Evolutionary conservation across 2,888 invertebrate species (phyloP).

Genomic region (Nasonia oneida): DNA sequence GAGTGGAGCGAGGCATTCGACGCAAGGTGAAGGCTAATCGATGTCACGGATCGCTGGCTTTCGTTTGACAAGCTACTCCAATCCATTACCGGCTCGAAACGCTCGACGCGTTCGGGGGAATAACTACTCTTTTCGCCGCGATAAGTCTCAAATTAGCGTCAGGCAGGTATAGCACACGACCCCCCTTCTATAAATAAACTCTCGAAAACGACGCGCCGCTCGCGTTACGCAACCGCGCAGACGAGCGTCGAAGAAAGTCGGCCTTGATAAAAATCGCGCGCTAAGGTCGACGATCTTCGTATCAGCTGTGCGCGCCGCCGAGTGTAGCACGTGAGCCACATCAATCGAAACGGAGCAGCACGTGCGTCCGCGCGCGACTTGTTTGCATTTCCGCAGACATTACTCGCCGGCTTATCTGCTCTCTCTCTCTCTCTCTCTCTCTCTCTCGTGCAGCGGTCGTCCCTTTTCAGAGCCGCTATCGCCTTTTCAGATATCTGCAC

Average conservation of each 20-base stretch:
- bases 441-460: no score
- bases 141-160: conserved; percentile 1
- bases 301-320: neutral
- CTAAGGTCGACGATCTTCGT: conserved; percentile 35
- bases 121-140: no score
- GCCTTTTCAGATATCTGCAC: neutral
- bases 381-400: conserved; percentile 38
- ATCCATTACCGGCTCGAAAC: no score
- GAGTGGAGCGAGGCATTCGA: neutral
- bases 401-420: conserved; percentile 24
- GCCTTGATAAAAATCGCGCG: conserved; percentile 28
- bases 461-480: neutral
- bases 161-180: conserved; percentile 6
- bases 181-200: conserved; percentile 37
- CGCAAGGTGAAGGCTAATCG: conserved; percentile 34
- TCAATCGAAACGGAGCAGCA: conserved; percentile 37
- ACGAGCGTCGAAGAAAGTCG: neutral
- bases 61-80: neutral
- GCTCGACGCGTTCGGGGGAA: no score
- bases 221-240: neutral
- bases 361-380: neutral
- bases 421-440: neutral
- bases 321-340: conserved; percentile 33
- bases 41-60: conserved; percentile 16
- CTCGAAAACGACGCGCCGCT: conserved; percentile 20